Conservation (phyloP, 2,888 invertebrate species). For the Epirrhoe alternata region DNA sequence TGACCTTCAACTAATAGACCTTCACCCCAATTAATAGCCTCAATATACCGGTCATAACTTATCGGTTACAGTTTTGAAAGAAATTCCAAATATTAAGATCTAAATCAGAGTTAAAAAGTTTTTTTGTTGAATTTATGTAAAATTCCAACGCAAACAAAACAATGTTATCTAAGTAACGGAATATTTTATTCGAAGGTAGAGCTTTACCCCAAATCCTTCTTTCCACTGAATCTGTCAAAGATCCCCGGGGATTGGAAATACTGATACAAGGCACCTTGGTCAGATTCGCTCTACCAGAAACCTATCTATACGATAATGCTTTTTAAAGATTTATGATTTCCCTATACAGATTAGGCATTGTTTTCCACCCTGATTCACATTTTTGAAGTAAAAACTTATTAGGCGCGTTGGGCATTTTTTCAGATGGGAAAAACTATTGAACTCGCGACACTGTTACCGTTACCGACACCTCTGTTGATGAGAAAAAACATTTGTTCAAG, state of each 20-base stretch:
- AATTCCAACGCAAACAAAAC: conserved; percentile 30
- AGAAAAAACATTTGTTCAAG: too few relatives aligned
- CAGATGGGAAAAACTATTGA: too few relatives aligned
- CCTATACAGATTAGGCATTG: neutral
- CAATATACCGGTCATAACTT: neutral
- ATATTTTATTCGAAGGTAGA: conserved; percentile 32
- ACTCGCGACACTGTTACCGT: too few relatives aligned
- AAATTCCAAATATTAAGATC: neutral
- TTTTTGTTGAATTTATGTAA: conserved; percentile 10
- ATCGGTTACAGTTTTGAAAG: neutral
- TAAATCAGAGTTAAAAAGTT: conserved; percentile 20
- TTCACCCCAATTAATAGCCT: neutral
- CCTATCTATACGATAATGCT: neutral
- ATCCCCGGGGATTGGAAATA: conserved; percentile 22
- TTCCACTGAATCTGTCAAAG: conserved; percentile 27
- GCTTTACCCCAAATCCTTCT: conserved; percentile 25
- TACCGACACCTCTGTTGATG: too few relatives aligned
- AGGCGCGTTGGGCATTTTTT: too few relatives aligned
- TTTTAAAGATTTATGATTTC: neutral
- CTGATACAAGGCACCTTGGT: conserved; percentile 12
- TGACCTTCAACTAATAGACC: too few relatives aligned
- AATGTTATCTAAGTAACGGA: conserved; percentile 30
- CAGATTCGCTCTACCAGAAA: neutral
- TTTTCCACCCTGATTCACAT: neutral
- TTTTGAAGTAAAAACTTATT: too few relatives aligned